A percentile compares a stretch with the other conserved stretches of the same genome.
Conservation (phyloP, 2,888 invertebrate genomes). For the Busseola fusca region DNA sequence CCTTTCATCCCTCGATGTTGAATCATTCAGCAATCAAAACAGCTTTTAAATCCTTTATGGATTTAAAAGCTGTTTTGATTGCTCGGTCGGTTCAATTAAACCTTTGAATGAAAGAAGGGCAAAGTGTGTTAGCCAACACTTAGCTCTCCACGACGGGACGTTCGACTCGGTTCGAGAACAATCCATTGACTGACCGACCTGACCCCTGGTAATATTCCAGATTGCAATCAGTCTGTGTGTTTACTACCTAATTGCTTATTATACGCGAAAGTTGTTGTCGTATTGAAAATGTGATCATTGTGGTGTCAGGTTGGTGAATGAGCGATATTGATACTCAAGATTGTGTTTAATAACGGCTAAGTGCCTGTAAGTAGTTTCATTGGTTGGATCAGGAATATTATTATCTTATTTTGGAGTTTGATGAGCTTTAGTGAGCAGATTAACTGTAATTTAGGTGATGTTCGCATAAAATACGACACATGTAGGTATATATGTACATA, state of each 20-base stretch:
- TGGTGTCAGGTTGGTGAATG: slow-evolving; percentile 36
- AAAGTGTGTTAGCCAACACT: slow-evolving; percentile 7
- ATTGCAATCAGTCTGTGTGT: slow-evolving; percentile 20
- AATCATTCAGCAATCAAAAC: not conserved
- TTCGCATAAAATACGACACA: not conserved
- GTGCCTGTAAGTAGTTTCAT: not conserved
- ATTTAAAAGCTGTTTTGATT: no score
- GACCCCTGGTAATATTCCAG: slow-evolving; percentile 41
- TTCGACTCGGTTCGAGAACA: slow-evolving; percentile 44
- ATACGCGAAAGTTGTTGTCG: slow-evolving; percentile 22
- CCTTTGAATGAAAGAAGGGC: not conserved
- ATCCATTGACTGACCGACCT: slow-evolving; percentile 12
- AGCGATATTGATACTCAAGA: slow-evolving; percentile 18
- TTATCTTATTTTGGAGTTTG: not conserved
- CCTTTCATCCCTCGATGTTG: not conserved
- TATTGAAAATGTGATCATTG: slow-evolving; percentile 24
- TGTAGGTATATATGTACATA: no score
- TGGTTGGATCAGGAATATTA: not conserved
- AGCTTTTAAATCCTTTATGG: not conserved
- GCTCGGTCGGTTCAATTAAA: no score
- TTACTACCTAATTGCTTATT: slow-evolving; percentile 40
- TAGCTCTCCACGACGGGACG: slow-evolving; percentile 5
- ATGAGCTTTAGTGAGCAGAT: not conserved
- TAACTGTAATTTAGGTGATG: not conserved
- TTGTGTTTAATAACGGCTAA: not conserved